phyloP scores from a whole-genome alignment of 2,113 vertebrate species.

The Craseonycteris thonglongyai region DNA sequence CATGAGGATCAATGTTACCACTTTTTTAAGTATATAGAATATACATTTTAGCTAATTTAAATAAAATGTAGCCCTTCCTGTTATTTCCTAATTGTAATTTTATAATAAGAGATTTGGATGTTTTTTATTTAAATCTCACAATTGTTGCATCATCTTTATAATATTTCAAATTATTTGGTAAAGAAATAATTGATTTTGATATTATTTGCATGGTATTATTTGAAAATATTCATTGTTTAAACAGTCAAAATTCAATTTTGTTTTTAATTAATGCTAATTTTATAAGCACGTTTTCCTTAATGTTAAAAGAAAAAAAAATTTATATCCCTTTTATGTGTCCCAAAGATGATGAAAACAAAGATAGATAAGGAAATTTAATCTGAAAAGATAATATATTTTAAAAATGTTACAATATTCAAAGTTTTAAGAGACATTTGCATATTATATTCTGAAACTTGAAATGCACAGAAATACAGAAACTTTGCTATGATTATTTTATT shows the following conservation, averaged over 20 bases:
- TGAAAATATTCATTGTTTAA: constrained; percentile 11
- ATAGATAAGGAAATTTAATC: not conserved
- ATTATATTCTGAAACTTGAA: not conserved
- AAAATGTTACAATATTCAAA: not conserved
- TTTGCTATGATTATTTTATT: not conserved
- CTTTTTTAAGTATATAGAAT: constrained; percentile 65
- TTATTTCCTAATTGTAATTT: constrained; percentile 58
- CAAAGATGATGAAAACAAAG: not conserved
- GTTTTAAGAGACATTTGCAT: not conserved
- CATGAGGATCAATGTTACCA: not conserved
- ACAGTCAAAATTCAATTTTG: not conserved
- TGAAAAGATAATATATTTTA: not conserved
- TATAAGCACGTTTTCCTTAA: not conserved
- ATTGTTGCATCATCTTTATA: not conserved
- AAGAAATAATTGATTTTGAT: constrained; percentile 34
- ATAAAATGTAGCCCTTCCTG: constrained; percentile 55
- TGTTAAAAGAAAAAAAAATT: not conserved
- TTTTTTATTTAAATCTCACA: constrained; percentile 53
- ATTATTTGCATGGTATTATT: not conserved
- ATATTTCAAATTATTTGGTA: not conserved
- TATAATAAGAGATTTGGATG: constrained; percentile 38
- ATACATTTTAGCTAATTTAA: constrained; percentile 51
- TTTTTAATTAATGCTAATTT: not conserved
- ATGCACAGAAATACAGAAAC: not conserved
- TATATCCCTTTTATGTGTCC: not conserved